Base-by-base conservation (phyloP, 2,888 invertebrate genomes). In the Drosophila differens region DNA sequence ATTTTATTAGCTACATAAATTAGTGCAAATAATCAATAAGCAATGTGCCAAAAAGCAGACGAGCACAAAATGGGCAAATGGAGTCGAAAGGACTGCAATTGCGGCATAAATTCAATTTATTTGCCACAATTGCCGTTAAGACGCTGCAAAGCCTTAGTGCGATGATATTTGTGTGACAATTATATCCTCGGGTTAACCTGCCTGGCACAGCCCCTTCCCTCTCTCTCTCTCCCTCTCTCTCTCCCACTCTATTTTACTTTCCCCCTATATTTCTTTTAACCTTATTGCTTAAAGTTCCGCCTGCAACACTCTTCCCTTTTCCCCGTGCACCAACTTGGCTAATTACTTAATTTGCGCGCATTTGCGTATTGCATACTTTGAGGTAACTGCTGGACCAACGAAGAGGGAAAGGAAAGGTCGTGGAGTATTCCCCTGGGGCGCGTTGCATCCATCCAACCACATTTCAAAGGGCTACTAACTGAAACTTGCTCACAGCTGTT, bases 11-110 rank as follows among this genome's bases (percentile, higher is more conserved):
- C 85, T 74, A 85, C 91, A 87, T 87, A 87, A 87, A 87, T 87
- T 87, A 87, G 90, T 85, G 67, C 81, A 89, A 91, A 87, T 91
- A 87, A 91, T 87, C 87, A 87, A 87, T 87, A 87, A 91, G 90
- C 85, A 82, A 86, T 89, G 85, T 89, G 85, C 80, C 84, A 76
- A 86, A 83, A 89, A 84, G 74, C 83, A 85, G 79, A 60, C 59
- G 66, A 69, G 41, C 25, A 19, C 55, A 19, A 55, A 54, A 28
- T 19, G 55, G 25, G 5, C 32, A 59, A 44, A 28, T 10, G 37
- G 16, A 22, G 4, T 39, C 39, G 28, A 41, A 53, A 19, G 32
- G 22, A 25, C 35, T 72, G 74, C 52, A 65, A 73, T 66, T 28
- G 60, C 22, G 66, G 74, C 79, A 86, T 90, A 86, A 90, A 90